Evolutionary conservation across 2,797 vertebrate genomes (phyloP).

Genomic region (Artibeus lituratus): DNA sequence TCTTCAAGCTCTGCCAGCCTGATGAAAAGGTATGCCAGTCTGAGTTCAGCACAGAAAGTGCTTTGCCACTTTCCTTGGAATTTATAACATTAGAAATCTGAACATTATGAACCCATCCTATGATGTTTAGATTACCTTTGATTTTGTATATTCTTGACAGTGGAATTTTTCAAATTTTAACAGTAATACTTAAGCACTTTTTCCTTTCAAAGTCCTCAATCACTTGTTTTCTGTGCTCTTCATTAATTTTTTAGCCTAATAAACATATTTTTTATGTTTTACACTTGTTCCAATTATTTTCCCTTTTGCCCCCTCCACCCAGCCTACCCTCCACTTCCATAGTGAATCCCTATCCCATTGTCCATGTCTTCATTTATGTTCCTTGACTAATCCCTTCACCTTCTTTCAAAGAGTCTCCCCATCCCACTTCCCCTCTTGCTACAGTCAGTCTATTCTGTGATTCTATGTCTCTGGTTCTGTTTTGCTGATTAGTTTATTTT

Average conservation of each 20-base stretch:
- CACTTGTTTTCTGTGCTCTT: neutral
- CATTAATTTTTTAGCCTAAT: neutral
- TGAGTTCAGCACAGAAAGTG: neutral
- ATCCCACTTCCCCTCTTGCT: neutral
- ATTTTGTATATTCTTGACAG: neutral
- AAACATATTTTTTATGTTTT: neutral
- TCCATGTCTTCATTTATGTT: neutral
- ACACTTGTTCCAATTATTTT: neutral
- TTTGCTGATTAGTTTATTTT: too few species aligned
- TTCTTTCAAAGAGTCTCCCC: neutral
- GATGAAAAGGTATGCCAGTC: neutral
- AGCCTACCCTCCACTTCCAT: neutral
- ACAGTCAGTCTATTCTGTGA: too few species aligned
- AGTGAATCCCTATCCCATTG: neutral
- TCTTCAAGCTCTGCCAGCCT: neutral
- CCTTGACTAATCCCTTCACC: neutral
- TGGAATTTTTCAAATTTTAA: neutral
- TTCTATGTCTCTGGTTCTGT: too few species aligned
- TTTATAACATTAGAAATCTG: neutral
- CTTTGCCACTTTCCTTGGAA: neutral
- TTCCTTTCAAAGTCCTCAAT: neutral
- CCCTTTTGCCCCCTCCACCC: neutral
- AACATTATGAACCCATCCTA: neutral
- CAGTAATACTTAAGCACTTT: neutral
- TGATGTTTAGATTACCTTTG: constrained; percentile 11